These are phyloP conservation scores for Apis mellifera DNA, from an alignment of 1,140 invertebrate genomes.

Conservation along the genomic window Amel_HAv3.1 CM009933.2:6737001-6737500, in stretches of 20 bases:
- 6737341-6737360: background rate
- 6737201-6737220: conserved; percentile 25
- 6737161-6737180: background rate
- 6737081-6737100: background rate
- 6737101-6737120: no score
- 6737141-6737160: background rate
- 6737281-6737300: background rate
- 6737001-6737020: background rate
- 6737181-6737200: background rate
- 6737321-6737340: background rate
- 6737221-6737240: conserved; percentile 43
- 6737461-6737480: no score
- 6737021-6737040: no score
- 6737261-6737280: conserved; percentile 12
- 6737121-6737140: no score
- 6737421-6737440: no score
- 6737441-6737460: no score
- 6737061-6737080: background rate
- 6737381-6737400: background rate
- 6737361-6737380: background rate
- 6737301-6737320: conserved; percentile 9
- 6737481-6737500: no score
- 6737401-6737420: no score
- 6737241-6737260: background rate
- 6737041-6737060: background rate